These are phyloP conservation scores for Tricholaema leucomelas DNA, from an alignment of 2,113 vertebrate species.

Conservation along the genomic window DNA sequence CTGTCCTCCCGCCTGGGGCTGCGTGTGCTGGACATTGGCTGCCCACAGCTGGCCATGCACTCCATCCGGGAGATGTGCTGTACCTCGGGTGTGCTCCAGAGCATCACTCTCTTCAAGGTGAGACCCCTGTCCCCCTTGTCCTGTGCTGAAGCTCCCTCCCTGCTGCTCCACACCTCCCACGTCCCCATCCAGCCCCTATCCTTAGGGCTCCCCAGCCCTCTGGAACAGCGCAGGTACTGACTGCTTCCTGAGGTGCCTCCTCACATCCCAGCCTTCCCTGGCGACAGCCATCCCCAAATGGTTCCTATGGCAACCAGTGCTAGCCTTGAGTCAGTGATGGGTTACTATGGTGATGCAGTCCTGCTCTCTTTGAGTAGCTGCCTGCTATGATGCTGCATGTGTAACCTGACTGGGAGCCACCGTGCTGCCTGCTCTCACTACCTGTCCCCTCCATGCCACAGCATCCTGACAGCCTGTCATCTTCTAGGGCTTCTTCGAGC, in stretches of 20 bases:
- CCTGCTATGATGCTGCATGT: background rate
- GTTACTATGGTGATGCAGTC: conserved; percentile 58
- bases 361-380: conserved; percentile 14
- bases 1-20: conserved; percentile 90
- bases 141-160: fast-evolving
- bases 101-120: conserved; percentile 93
- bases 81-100: conserved; percentile 90
- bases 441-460: fast-evolving
- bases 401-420: background rate
- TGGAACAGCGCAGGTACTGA: background rate
- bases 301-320: conserved; percentile 57
- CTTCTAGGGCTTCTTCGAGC: conserved; percentile 91
- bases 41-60: conserved; percentile 96
- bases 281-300: conserved; percentile 2
- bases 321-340: conserved; percentile 65
- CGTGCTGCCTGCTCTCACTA: background rate
- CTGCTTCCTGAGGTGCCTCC: background rate
- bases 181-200: background rate
- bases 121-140: background rate
- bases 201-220: background rate
- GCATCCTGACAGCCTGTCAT: background rate
- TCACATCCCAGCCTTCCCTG: background rate
- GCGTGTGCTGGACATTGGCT: conserved; percentile 89
- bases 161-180: background rate
- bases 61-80: conserved; percentile 98